Conservation (phyloP, 2,113 vertebrate species). For the Ammodytes marinus region DNA sequence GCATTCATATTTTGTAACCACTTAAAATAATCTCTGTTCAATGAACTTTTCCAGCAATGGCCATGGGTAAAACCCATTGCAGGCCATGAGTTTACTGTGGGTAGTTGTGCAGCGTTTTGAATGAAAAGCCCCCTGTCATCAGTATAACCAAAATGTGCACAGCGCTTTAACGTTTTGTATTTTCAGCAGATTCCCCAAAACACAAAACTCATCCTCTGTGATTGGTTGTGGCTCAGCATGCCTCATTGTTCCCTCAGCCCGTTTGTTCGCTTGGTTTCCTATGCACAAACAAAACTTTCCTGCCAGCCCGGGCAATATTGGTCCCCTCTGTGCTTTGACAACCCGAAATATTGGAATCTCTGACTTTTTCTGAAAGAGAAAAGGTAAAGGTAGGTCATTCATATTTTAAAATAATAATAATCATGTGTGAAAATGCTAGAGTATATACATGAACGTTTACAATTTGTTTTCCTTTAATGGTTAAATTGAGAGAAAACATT, state of each 20-base stretch:
- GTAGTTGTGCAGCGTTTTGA: constrained; percentile 67
- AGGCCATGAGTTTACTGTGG: constrained; percentile 41
- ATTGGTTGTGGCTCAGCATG: constrained; percentile 77
- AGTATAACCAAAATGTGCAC: constrained; percentile 72
- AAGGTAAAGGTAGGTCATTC: constrained; percentile 73
- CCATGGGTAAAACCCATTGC: constrained; percentile 5
- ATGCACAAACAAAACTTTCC: constrained; percentile 80
- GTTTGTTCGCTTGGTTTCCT: constrained; percentile 76
- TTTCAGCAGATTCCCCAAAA: constrained; percentile 88
- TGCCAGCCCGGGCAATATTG: constrained; percentile 73
- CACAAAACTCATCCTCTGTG: constrained; percentile 78
- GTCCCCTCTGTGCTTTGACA: constrained; percentile 70
- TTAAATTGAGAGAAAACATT: not conserved
- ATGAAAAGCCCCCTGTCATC: constrained; percentile 83
- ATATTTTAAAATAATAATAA: not conserved
- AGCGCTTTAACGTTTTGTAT: constrained; percentile 83
- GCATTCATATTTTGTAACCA: not conserved
- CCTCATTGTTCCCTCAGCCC: constrained; percentile 74
- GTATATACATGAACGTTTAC: not conserved
- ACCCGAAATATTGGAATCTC: constrained; percentile 71
- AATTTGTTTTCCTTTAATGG: not conserved
- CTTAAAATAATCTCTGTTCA: constrained; percentile 35
- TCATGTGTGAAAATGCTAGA: not conserved
- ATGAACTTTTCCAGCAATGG: constrained; percentile 30
- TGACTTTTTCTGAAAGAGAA: constrained; percentile 55